phyloP scores from a whole-genome alignment of 2,888 invertebrate genomes.

The Drosophila setosimentum region DNA sequence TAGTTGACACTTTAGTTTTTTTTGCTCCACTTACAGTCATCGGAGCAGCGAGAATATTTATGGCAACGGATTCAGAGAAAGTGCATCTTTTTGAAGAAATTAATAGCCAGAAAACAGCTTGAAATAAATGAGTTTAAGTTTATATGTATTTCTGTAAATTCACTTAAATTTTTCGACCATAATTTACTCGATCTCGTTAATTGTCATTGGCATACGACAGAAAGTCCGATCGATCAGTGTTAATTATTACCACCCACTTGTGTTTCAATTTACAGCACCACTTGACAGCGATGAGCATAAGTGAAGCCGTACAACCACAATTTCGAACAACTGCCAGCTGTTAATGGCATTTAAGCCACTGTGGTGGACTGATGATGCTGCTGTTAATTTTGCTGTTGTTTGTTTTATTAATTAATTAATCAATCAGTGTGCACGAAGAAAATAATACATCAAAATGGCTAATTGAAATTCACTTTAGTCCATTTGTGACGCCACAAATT shows the following conservation, averaged over 20 bases:
- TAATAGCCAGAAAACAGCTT: not conserved
- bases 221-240: slow-evolving; percentile 29
- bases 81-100: not conserved
- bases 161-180: not conserved
- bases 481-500: slow-evolving; percentile 84
- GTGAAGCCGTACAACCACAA: slow-evolving; percentile 36
- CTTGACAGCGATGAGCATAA: slow-evolving; percentile 46
- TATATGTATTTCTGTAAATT: not conserved
- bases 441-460: slow-evolving; percentile 57
- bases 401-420: slow-evolving; percentile 70
- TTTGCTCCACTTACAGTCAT: slow-evolving; percentile 9
- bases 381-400: slow-evolving; percentile 10
- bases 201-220: slow-evolving; percentile 8
- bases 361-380: slow-evolving; percentile 6
- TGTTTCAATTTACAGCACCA: slow-evolving; percentile 27
- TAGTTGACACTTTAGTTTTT: slow-evolving; percentile 49
- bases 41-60: not conserved
- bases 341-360: slow-evolving; percentile 58
- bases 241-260: slow-evolving; percentile 19
- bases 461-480: slow-evolving; percentile 83
- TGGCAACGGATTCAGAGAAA: not conserved
- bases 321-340: slow-evolving; percentile 42
- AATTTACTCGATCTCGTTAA: not conserved
- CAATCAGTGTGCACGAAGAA: slow-evolving; percentile 49
- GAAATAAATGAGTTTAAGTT: slow-evolving; percentile 2